phyloP scores from a whole-genome alignment of 2,797 vertebrate species.

The Coregonus suidteri region DNA sequence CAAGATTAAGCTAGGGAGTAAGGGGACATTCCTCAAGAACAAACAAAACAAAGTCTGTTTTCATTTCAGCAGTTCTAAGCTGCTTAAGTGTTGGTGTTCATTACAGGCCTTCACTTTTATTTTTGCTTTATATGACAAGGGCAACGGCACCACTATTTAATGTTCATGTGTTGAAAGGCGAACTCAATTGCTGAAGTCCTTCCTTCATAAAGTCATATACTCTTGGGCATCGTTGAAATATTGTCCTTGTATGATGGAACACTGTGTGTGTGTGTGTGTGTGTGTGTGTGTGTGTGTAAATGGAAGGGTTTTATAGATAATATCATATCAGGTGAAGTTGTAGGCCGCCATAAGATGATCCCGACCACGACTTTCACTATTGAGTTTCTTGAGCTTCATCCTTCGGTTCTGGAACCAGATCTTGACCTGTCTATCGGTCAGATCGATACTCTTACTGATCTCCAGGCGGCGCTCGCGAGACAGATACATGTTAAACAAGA shows the following conservation, averaged over 20 bases:
- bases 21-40: conserved; percentile 32
- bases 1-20: conserved; percentile 19
- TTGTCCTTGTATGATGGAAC: conserved; percentile 41
- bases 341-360: conserved; percentile 85
- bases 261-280: conserved; percentile 21
- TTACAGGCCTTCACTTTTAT: conserved; percentile 17
- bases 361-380: conserved; percentile 90
- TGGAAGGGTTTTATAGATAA: not conserved
- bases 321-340: conserved; percentile 85
- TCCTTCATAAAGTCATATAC: not conserved
- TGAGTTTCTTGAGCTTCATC: conserved; percentile 99
- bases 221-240: not conserved
- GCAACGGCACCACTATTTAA: conserved; percentile 24
- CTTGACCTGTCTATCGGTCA: conserved; percentile 99
- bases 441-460: conserved; percentile 98
- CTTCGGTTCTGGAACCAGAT: conserved; percentile 99
- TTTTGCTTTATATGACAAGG: conserved; percentile 20
- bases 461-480: conserved; percentile 99
- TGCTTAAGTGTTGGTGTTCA: too few relatives aligned
- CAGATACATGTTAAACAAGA: conserved; percentile 99
- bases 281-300: conserved; percentile 12
- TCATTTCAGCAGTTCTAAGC: conserved; percentile 48
- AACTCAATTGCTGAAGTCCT: conserved; percentile 29
- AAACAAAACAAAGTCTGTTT: conserved; percentile 35
- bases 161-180: conserved; percentile 30